Conservation (phyloP, 2,888 invertebrate genomes). For the Hypsopygia costalis region DNA sequence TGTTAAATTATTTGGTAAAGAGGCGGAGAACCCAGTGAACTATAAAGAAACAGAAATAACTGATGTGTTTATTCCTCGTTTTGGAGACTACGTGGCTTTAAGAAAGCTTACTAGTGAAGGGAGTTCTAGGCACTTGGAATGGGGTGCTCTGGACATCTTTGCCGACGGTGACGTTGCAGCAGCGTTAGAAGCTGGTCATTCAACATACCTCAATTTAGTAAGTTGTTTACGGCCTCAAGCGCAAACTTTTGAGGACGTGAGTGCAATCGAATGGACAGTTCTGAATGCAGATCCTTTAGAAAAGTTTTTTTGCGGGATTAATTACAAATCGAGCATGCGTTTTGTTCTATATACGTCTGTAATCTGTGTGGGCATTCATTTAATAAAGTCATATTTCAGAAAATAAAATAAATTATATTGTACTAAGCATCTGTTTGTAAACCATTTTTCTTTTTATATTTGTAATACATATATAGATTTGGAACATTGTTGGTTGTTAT, state of each 20-base stretch:
- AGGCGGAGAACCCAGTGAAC: slow-evolving; percentile 46
- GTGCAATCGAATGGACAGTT: slow-evolving; percentile 32
- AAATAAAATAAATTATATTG: slow-evolving; percentile 12
- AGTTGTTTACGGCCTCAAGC: slow-evolving; percentile 63
- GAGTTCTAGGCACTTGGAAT: slow-evolving; percentile 44
- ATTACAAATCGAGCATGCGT: slow-evolving; percentile 35
- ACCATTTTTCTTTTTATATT: no score
- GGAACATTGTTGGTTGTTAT: no score
- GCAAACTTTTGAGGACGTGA: slow-evolving; percentile 53
- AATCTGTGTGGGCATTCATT: slow-evolving; percentile 32
- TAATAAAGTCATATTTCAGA: slow-evolving; percentile 29
- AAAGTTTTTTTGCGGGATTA: slow-evolving; percentile 39
- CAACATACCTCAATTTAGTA: slow-evolving; percentile 55
- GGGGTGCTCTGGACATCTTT: slow-evolving; percentile 67
- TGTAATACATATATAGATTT: no score
- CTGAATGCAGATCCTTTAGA: slow-evolving; percentile 30
- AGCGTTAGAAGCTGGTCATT: slow-evolving; percentile 65
- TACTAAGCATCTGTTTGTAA: no score
- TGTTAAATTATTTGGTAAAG: slow-evolving; percentile 53
- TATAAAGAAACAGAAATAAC: slow-evolving; percentile 51
- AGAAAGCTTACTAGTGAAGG: slow-evolving; percentile 30
- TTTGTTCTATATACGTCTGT: slow-evolving; percentile 34
- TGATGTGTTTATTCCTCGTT: slow-evolving; percentile 58
- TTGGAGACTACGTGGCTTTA: slow-evolving; percentile 61
- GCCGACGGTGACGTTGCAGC: slow-evolving; percentile 65